phyloP scores from a whole-genome alignment of 2,113 vertebrate species.

The Nerophis ophidion region DNA sequence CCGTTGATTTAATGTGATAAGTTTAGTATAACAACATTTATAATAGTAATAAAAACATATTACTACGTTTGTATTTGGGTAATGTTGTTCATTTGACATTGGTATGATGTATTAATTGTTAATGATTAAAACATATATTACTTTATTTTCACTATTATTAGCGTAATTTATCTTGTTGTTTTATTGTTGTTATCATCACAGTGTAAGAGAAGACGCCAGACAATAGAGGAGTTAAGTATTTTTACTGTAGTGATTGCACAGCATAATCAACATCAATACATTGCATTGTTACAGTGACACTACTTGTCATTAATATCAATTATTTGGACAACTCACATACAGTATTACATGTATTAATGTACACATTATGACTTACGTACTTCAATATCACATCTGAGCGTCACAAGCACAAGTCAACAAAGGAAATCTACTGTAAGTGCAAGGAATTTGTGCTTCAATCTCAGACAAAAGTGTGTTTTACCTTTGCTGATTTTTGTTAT shows the following conservation, averaged over 20 bases:
- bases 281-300: constrained; percentile 31
- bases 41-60: too few relatives aligned
- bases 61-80: too few relatives aligned
- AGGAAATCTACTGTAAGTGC: constrained; percentile 26
- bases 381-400: constrained; percentile 22
- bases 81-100: too few relatives aligned
- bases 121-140: neutral
- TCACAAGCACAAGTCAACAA: constrained; percentile 43
- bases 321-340: constrained; percentile 30
- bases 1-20: too few relatives aligned
- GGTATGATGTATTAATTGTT: too few relatives aligned
- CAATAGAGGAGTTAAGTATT: constrained; percentile 8
- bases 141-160: too few relatives aligned
- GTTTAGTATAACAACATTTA: too few relatives aligned
- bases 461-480: constrained; percentile 15
- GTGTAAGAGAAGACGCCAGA: constrained; percentile 21
- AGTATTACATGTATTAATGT: constrained; percentile 10
- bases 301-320: constrained; percentile 16
- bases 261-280: constrained; percentile 25
- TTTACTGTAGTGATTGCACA: constrained; percentile 52
- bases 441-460: constrained; percentile 49
- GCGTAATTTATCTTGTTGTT: too few relatives aligned
- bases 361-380: constrained; percentile 16
- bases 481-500: constrained; percentile 23
- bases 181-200: neutral